A percentile compares a stretch with the other conserved stretches of the same genome.
phyloP scores from a whole-genome alignment of 1,140 invertebrate species.

The Sinonovacula constricta region DNA sequence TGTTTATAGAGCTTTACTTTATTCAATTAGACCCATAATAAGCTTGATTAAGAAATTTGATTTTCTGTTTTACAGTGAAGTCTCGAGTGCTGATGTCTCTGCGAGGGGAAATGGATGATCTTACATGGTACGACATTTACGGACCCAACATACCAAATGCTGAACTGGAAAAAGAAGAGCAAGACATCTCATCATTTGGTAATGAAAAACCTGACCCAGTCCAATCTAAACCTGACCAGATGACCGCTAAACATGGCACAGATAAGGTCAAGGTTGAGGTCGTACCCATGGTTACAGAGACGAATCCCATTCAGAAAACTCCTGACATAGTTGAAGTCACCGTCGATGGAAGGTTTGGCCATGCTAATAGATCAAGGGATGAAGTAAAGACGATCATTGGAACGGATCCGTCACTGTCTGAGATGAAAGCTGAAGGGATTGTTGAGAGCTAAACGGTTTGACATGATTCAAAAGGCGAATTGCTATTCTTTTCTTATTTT shows the following conservation, averaged over 20 bases:
- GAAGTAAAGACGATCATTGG: constrained; percentile 14
- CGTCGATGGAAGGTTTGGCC: constrained; percentile 40
- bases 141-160: constrained; percentile 51
- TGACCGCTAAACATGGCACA: not conserved
- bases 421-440: constrained; percentile 23
- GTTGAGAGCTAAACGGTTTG: constrained; percentile 49
- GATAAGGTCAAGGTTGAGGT: not conserved
- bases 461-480: no score
- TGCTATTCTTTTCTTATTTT: no score
- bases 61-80: constrained; percentile 67
- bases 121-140: constrained; percentile 56
- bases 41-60: no score
- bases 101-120: constrained; percentile 63
- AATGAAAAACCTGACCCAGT: no score
- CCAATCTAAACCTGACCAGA: not conserved
- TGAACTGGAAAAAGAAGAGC: constrained; percentile 42
- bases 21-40: no score
- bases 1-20: no score
- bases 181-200: not conserved
- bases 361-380: constrained; percentile 33
- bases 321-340: constrained; percentile 39
- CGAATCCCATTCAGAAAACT: no score
- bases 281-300: no score
- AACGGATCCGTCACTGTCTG: not conserved
- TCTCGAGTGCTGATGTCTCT: constrained; percentile 73